Percentiles rank a stretch among this genome's conserved stretches.
Evolutionary conservation across 2,888 invertebrate species (phyloP).

Genomic region (Pachymerium ferrugineum): DNA sequence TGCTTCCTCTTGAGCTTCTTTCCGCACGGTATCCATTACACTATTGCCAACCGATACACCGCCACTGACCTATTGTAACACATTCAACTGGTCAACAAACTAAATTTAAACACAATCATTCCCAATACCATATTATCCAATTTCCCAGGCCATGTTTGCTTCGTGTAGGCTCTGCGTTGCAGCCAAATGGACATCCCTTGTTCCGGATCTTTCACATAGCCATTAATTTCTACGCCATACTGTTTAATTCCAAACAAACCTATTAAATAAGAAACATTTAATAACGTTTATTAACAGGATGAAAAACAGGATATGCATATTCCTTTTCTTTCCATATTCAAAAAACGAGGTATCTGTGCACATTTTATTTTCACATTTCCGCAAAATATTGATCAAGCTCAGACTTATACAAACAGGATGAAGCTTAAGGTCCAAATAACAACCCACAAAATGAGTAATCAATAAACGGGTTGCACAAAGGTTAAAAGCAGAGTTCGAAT

Average conservation of each 20-base stretch:
- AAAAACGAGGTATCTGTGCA: too few relatives aligned
- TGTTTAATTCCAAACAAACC: slow-evolving; percentile 84
- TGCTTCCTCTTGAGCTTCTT: slow-evolving; percentile 92
- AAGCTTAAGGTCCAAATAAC: too few relatives aligned
- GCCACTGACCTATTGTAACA: slow-evolving; percentile 75
- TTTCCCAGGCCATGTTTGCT: slow-evolving; percentile 92
- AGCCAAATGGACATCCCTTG: slow-evolving; percentile 87
- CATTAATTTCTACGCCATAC: slow-evolving; percentile 92
- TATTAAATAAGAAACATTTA: too few relatives aligned
- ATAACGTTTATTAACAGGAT: neutral
- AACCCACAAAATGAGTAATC: too few relatives aligned
- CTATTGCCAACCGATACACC: slow-evolving; percentile 84
- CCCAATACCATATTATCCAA: slow-evolving; percentile 96
- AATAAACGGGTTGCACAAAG: too few relatives aligned
- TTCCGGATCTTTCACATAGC: slow-evolving; percentile 77
- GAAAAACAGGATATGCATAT: neutral
- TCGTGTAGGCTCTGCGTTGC: slow-evolving; percentile 81
- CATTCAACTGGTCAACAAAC: slow-evolving; percentile 23
- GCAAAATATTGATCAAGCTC: too few relatives aligned
- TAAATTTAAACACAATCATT: slow-evolving; percentile 35
- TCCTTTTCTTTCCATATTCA: too few relatives aligned
- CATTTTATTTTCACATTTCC: too few relatives aligned
- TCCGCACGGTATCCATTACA: slow-evolving; percentile 80
- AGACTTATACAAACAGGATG: too few relatives aligned
- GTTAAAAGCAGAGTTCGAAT: too few relatives aligned